Conservation (phyloP, 1,140 invertebrate genomes). For the Leptonema lineaticorne region DNA sequence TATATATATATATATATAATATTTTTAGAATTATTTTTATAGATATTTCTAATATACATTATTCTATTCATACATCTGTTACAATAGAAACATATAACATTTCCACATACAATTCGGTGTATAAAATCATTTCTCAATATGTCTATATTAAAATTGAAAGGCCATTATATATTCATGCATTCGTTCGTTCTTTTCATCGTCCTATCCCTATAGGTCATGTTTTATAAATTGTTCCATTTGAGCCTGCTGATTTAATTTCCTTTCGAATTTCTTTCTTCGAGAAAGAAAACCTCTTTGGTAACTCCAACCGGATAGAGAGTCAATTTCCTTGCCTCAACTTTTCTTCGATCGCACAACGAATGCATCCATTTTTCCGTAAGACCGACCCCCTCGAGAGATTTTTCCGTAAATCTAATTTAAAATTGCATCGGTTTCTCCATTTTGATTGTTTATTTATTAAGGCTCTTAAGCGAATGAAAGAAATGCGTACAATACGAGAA, state of each 20-base stretch:
- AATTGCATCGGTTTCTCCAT: not conserved
- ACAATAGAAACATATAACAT: too few species aligned
- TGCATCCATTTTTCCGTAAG: conserved; percentile 14
- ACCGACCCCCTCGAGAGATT: not conserved
- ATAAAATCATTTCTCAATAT: too few species aligned
- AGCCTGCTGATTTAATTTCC: conserved; percentile 13
- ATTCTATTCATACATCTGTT: too few species aligned
- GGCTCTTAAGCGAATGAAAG: too few species aligned
- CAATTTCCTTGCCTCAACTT: conserved; percentile 10
- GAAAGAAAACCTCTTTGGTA: not conserved
- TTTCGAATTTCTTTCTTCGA: conserved; percentile 6
- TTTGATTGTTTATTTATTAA: not conserved
- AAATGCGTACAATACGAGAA: too few species aligned
- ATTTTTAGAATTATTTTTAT: too few species aligned
- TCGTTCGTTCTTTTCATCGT: not conserved
- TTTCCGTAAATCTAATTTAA: conserved; percentile 4
- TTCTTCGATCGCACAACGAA: not conserved
- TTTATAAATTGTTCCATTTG: conserved; percentile 15
- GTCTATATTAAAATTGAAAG: too few species aligned
- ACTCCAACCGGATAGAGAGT: conserved; percentile 9
- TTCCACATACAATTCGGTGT: too few species aligned
- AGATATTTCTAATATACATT: too few species aligned
- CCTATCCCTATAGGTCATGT: not conserved
- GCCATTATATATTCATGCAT: too few species aligned
- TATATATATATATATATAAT: too few species aligned